phyloP scores from a whole-genome alignment of 1,140 invertebrate species.

The Copidosoma floridanum region DNA sequence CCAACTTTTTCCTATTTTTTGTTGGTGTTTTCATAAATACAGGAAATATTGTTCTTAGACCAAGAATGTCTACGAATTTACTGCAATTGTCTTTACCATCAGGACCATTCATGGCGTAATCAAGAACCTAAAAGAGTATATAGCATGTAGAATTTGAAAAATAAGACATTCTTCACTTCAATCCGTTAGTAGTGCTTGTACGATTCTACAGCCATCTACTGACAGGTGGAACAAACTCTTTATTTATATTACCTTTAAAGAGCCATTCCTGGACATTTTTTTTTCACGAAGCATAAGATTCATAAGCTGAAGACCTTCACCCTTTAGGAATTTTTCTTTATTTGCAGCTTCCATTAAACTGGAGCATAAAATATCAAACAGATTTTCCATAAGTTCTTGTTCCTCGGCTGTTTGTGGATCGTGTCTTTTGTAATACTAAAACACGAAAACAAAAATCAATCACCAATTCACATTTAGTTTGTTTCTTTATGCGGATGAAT shows the following conservation, averaged over 20 bases:
- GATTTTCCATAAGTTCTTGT: conserved; percentile 97
- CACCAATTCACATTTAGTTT: background rate
- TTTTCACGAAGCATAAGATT: conserved; percentile 96
- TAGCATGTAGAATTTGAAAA: too few relatives aligned
- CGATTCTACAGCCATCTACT: too few relatives aligned
- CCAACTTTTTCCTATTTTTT: conserved; percentile 78
- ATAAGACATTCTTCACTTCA: too few relatives aligned
- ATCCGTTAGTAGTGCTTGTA: too few relatives aligned
- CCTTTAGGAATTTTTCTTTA: conserved; percentile 87
- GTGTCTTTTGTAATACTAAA: conserved; percentile 89
- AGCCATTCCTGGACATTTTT: conserved; percentile 94
- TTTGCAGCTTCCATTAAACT: conserved; percentile 86
- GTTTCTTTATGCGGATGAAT: background rate
- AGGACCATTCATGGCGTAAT: conserved; percentile 90
- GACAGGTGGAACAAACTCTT: too few relatives aligned
- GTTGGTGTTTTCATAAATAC: conserved; percentile 98
- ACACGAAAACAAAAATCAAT: conserved; percentile 1
- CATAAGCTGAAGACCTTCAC: conserved; percentile 96
- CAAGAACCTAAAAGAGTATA: conserved; percentile 77
- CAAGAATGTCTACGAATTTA: conserved; percentile 98
- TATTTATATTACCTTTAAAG: conserved; percentile 84
- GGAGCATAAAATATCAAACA: conserved; percentile 95
- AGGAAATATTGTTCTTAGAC: conserved; percentile 93
- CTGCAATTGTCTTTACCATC: conserved; percentile 95
- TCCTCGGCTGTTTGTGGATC: conserved; percentile 90